Conservation (phyloP, 2,888 invertebrate species). For the Machimus atricapillus region DNA sequence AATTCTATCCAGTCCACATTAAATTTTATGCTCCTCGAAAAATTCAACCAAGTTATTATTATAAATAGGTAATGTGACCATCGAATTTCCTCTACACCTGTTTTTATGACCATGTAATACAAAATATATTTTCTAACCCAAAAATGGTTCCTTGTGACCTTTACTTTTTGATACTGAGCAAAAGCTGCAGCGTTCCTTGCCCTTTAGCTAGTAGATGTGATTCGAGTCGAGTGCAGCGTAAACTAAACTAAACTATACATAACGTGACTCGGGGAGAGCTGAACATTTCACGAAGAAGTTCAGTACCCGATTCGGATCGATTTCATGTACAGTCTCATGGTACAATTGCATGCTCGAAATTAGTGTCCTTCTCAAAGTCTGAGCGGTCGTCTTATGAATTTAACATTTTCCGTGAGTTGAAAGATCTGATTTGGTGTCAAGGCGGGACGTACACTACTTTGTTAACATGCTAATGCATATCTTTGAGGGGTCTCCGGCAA, state of each 20-base stretch:
- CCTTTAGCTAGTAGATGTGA: background rate
- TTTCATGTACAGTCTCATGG: constrained; percentile 9
- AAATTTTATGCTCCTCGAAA: too few species aligned
- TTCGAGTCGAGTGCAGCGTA: background rate
- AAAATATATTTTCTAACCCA: too few species aligned
- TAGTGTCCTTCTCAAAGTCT: constrained; percentile 13
- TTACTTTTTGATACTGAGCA: background rate
- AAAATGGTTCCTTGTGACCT: background rate
- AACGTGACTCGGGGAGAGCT: constrained; percentile 2
- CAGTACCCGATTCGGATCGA: constrained; percentile 12
- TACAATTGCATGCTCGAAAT: constrained; percentile 19
- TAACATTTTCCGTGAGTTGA: constrained; percentile 21
- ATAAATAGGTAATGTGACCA: too few species aligned
- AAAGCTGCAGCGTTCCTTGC: background rate
- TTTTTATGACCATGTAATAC: too few species aligned
- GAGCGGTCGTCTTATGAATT: constrained; percentile 15
- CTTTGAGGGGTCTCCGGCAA: background rate
- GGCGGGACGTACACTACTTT: background rate
- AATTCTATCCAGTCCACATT: too few species aligned
- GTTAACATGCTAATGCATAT: constrained; percentile 14
- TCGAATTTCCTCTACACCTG: too few species aligned
- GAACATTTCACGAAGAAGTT: background rate
- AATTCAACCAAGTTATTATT: too few species aligned
- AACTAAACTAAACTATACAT: background rate
- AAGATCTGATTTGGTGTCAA: constrained; percentile 27